phyloP scores from a whole-genome alignment of 2,113 vertebrate genomes.

The Corythaixoides concolor region DNA sequence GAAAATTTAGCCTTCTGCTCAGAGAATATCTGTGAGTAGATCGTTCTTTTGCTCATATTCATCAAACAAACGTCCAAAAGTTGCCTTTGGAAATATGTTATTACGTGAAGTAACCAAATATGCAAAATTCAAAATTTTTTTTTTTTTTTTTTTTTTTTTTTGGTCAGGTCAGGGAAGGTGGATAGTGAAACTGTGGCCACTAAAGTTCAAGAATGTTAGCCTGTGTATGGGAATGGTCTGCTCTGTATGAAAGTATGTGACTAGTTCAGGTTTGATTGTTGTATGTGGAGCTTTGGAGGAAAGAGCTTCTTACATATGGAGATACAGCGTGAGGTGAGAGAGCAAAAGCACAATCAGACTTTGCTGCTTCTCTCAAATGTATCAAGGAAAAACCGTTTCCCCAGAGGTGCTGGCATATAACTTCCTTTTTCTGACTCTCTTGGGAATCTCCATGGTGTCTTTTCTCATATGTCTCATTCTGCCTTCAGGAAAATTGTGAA shows the following conservation, averaged over 20 bases:
- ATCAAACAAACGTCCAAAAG: background rate
- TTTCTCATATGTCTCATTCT: background rate
- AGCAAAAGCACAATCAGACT: background rate
- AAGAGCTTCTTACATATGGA: fast-evolving
- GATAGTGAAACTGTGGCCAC: background rate
- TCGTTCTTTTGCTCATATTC: background rate
- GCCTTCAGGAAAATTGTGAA: background rate
- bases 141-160: background rate
- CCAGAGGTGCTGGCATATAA: background rate
- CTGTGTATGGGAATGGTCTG: background rate
- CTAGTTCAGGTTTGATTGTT: background rate
- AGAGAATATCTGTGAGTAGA: background rate
- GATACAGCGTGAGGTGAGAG: background rate
- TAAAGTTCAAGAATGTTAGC: background rate
- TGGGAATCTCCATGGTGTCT: background rate
- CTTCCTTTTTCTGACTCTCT: background rate
- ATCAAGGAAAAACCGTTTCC: background rate
- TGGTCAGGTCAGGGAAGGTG: background rate
- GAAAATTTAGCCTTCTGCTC: background rate
- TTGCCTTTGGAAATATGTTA: background rate
- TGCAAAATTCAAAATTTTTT: background rate
- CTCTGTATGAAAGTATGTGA: background rate
- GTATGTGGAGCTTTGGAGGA: background rate
- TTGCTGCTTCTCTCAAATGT: background rate
- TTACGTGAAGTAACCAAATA: background rate